These are phyloP conservation scores for Microcebus griseorufus DNA, from an alignment of 2,113 vertebrate species.

Conservation along the genomic window DNA sequence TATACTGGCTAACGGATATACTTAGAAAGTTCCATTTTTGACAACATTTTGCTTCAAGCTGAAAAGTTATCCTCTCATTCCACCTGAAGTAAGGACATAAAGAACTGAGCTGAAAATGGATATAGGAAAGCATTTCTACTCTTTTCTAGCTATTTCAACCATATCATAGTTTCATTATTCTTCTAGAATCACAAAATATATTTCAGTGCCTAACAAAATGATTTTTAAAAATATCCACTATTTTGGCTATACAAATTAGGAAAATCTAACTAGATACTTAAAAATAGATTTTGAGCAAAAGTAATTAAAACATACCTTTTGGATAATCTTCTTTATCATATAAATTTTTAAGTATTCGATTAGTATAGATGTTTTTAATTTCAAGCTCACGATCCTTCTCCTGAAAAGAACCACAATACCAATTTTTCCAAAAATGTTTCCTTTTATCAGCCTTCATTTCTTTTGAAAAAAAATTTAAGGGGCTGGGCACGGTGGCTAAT, in stretches of 20 bases:
- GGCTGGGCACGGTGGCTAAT: too few species aligned
- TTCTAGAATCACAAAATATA: background rate
- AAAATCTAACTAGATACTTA: background rate
- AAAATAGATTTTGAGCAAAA: conserved; percentile 34
- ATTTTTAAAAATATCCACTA: background rate
- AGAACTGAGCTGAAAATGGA: background rate
- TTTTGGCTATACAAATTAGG: background rate
- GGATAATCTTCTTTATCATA: conserved; percentile 71
- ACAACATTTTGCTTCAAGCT: background rate
- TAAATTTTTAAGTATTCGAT: conserved; percentile 78
- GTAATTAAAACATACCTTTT: conserved; percentile 70
- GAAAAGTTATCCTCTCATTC: background rate
- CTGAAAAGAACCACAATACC: conserved; percentile 74
- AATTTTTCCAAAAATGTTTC: background rate
- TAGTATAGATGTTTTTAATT: conserved; percentile 86
- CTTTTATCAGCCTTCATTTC: background rate
- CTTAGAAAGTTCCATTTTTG: background rate
- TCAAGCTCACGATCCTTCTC: conserved; percentile 85
- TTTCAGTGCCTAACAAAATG: background rate
- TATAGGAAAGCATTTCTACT: rapidly evolving
- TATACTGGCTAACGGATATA: background rate
- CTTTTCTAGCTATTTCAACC: background rate
- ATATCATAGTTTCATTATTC: background rate
- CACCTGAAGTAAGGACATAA: background rate
- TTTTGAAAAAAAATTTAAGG: background rate